Conservation (phyloP, 2,113 vertebrate species). For the Empidonax traillii region DNA sequence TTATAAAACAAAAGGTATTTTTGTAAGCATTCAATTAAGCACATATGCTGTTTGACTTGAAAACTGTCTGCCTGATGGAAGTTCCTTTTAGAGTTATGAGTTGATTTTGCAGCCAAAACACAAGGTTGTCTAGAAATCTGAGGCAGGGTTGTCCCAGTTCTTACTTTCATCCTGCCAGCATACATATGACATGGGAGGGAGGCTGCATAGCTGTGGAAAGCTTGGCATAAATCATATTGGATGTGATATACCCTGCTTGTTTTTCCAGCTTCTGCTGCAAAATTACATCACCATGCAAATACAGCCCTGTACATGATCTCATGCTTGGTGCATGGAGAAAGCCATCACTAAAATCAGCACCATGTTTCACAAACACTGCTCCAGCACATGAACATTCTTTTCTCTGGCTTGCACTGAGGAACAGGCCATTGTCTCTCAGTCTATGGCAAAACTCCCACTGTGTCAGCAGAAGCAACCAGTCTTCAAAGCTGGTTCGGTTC, state of each 20-base stretch:
- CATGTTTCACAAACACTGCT: neutral
- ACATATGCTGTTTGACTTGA: neutral
- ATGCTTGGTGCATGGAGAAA: slow-evolving; percentile 36
- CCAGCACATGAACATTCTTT: neutral
- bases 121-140: neutral
- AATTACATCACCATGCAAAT: slow-evolving; percentile 59
- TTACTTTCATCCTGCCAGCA: slow-evolving; percentile 17
- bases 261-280: slow-evolving; percentile 60
- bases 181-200: neutral
- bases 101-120: slow-evolving; percentile 8
- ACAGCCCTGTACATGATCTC: slow-evolving; percentile 26
- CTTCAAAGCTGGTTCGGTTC: neutral
- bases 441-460: neutral
- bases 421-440: neutral
- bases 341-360: slow-evolving; percentile 31
- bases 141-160: neutral
- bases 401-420: neutral
- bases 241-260: neutral
- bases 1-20: slow-evolving; percentile 28
- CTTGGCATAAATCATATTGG: slow-evolving; percentile 3
- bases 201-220: slow-evolving; percentile 14
- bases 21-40: slow-evolving; percentile 9
- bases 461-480: neutral
- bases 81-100: neutral
- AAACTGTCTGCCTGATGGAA: neutral